These are phyloP conservation scores for Sitta europaea DNA, from an alignment of 2,113 vertebrate genomes.

Conservation along the genomic window DNA sequence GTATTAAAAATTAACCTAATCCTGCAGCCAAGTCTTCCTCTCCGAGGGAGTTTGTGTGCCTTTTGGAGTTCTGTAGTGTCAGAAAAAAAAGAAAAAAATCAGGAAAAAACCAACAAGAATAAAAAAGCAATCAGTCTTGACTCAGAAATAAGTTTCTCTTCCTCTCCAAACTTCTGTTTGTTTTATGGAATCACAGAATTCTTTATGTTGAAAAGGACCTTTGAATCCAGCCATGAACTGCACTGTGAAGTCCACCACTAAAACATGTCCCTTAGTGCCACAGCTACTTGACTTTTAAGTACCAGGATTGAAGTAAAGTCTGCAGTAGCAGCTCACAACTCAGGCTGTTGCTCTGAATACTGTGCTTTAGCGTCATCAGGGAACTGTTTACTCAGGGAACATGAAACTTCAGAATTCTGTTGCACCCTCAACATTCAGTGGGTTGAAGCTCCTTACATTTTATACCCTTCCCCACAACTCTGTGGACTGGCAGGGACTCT, in stretches of 20 bases:
- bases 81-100: background rate
- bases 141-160: background rate
- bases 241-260: accelerated
- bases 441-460: background rate
- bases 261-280: background rate
- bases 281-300: background rate
- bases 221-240: background rate
- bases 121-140: background rate
- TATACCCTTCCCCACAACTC: background rate
- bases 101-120: background rate
- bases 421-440: background rate
- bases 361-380: background rate
- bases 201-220: background rate
- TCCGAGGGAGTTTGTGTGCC: background rate
- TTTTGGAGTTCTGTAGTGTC: background rate
- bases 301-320: background rate
- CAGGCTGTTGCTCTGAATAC: background rate
- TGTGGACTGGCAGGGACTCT: background rate
- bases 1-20: slow-evolving; percentile 27
- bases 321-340: background rate
- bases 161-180: background rate
- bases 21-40: background rate
- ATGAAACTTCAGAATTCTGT: background rate
- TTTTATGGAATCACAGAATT: background rate
- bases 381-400: background rate